Percentiles rank a stretch among this genome's conserved stretches.
Conservation (phyloP, 2,888 invertebrate genomes). For the Drosophila nigricruria region DNA sequence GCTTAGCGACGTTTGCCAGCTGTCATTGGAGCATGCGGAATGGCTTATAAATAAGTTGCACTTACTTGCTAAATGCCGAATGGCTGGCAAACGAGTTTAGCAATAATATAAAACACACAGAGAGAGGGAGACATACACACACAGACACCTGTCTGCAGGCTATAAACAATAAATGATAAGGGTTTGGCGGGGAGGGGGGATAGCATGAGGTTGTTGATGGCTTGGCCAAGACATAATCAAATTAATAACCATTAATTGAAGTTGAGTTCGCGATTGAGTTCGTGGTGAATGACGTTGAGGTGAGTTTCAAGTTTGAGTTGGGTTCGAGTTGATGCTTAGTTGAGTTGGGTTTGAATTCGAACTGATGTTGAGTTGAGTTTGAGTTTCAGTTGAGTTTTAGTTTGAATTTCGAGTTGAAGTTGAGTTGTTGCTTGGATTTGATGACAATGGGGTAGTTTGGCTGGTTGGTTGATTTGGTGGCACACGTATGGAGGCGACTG, state of each 20-base stretch:
- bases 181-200: slow-evolving; percentile 13
- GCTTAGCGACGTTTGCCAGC: slow-evolving; percentile 16
- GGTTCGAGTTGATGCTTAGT: neutral
- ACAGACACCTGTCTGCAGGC: neutral
- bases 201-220: slow-evolving; percentile 12
- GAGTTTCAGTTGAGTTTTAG: neutral
- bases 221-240: slow-evolving; percentile 54
- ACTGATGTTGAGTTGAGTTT: neutral
- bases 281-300: neutral
- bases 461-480: slow-evolving; percentile 19
- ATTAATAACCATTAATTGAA: slow-evolving; percentile 1
- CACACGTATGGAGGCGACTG: slow-evolving; percentile 53
- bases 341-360: neutral
- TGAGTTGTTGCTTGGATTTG: slow-evolving; percentile 12
- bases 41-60: slow-evolving; percentile 65
- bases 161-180: slow-evolving; percentile 21
- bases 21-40: slow-evolving; percentile 29
- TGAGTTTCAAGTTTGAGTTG: neutral
- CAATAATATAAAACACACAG: slow-evolving; percentile 45
- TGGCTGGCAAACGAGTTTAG: slow-evolving; percentile 63
- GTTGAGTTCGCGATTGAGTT: neutral
- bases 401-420: neutral
- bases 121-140: neutral
- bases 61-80: slow-evolving; percentile 68
- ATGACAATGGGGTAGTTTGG: slow-evolving; percentile 16